A percentile compares a stretch with the other conserved stretches of the same genome.
Conservation (phyloP, 2,797 vertebrate genomes). For the Taenioides sp. region DNA sequence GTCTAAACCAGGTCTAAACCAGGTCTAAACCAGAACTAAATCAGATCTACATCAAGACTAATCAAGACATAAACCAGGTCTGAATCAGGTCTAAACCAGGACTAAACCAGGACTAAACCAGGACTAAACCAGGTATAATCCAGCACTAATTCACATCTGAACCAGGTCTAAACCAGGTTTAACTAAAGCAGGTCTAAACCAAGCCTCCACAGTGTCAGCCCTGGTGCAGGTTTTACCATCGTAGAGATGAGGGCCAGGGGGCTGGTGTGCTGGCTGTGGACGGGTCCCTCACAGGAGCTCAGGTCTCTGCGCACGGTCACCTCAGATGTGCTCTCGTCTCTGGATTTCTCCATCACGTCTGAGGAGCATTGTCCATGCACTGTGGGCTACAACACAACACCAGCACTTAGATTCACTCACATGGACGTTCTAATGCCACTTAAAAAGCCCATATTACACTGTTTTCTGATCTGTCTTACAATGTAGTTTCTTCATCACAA, state of each 20-base stretch:
- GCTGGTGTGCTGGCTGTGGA: slow-evolving; percentile 79
- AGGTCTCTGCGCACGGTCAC: slow-evolving; percentile 84
- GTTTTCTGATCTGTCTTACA: too few relatives aligned
- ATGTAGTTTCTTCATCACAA: too few relatives aligned
- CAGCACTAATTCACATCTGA: too few relatives aligned
- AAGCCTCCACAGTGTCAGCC: background rate
- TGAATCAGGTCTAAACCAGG: background rate
- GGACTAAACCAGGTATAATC: background rate
- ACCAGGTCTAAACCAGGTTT: too few relatives aligned
- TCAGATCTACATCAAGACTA: background rate
- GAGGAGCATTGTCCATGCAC: slow-evolving; percentile 87
- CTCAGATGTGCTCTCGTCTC: slow-evolving; percentile 78
- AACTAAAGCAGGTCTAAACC: too few relatives aligned
- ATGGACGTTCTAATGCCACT: too few relatives aligned
- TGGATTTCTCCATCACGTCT: slow-evolving; percentile 74
- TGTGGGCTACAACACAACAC: slow-evolving; percentile 76
- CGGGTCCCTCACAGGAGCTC: slow-evolving; percentile 80
- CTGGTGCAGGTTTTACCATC: slow-evolving; percentile 74
- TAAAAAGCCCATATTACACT: too few relatives aligned
- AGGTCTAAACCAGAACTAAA: background rate
- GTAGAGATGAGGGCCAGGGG: slow-evolving; percentile 88
- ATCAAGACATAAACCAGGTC: background rate
- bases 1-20: background rate
- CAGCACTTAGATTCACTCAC: background rate
- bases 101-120: too few relatives aligned